Evolutionary conservation across 1,140 invertebrate genomes (phyloP).

Genomic region (Brachystomella parvula): DNA sequence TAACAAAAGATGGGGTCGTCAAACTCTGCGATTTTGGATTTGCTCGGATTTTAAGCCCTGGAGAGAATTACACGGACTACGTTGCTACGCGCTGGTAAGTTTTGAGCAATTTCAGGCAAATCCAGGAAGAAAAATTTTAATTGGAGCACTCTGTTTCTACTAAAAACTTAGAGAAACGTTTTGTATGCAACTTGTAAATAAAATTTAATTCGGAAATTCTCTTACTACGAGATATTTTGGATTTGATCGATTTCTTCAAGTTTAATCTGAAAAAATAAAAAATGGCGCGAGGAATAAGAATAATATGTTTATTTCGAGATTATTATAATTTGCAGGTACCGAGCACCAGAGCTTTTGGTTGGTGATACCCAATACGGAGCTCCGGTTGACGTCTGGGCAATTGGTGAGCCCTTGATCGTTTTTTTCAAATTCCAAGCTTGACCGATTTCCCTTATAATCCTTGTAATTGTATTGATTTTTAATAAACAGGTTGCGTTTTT

Average conservation of each 20-base stretch:
- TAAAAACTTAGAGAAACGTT: too few relatives aligned
- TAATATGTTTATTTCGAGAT: too few relatives aligned
- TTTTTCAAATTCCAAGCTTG: not conserved
- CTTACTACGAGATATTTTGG: too few relatives aligned
- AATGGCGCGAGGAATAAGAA: too few relatives aligned
- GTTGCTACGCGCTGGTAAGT: slow-evolving; percentile 87
- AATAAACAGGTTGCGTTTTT: slow-evolving; percentile 83
- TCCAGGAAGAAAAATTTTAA: too few relatives aligned
- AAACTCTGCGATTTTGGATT: slow-evolving; percentile 99
- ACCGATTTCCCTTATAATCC: not conserved
- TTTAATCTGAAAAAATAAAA: not conserved
- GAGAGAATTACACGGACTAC: slow-evolving; percentile 98
- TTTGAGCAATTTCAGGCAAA: not conserved
- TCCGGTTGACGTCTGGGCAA: slow-evolving; percentile 96
- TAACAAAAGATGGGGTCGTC: slow-evolving; percentile 87
- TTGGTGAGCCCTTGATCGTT: slow-evolving; percentile 48
- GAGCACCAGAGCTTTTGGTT: slow-evolving; percentile 90
- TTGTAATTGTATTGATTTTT: slow-evolving; percentile 28
- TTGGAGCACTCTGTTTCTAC: too few relatives aligned
- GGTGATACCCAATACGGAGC: slow-evolving; percentile 96
- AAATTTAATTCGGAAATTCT: too few relatives aligned
- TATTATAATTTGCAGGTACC: slow-evolving; percentile 52
- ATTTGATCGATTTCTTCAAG: too few relatives aligned
- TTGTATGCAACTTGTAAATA: too few relatives aligned
- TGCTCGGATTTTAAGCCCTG: slow-evolving; percentile 92